Percentiles rank a stretch among this genome's conserved stretches.
Conservation (phyloP, 2,113 vertebrate species). For the Zapus hudsonius region DNA sequence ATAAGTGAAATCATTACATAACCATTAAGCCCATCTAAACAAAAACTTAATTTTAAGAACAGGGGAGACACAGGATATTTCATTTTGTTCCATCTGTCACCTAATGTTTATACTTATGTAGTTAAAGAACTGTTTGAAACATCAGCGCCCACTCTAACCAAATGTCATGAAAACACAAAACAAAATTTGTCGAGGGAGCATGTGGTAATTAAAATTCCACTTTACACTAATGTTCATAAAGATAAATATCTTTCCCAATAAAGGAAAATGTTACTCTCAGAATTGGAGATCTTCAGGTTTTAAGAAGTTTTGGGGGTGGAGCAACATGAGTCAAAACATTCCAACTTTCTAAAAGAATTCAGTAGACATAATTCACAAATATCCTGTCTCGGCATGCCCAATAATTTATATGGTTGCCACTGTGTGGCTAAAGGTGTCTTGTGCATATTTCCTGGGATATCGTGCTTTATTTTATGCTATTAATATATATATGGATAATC, state of each 20-base stretch:
- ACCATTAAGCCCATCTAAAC: not conserved
- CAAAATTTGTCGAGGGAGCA: not conserved
- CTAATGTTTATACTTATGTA: not conserved
- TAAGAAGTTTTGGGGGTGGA: not conserved
- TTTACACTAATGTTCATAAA: not conserved
- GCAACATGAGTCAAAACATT: constrained; percentile 35
- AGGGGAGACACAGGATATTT: not conserved
- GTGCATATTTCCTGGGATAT: too few species aligned
- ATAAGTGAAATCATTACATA: not conserved
- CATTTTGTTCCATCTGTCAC: not conserved
- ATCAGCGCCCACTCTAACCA: not conserved
- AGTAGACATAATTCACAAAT: not conserved
- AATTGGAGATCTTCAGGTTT: not conserved
- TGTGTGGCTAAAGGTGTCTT: too few species aligned
- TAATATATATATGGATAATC: too few species aligned
- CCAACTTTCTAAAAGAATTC: constrained; percentile 10
- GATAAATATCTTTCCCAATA: not conserved
- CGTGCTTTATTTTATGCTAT: too few species aligned
- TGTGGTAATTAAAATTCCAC: constrained; percentile 1
- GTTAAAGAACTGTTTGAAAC: constrained; percentile 30
- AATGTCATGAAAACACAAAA: not conserved
- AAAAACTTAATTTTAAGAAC: not conserved
- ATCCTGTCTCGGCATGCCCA: not conserved
- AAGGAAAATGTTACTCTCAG: not conserved
- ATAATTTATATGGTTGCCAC: too few species aligned